A percentile compares a stretch with the other conserved stretches of the same genome.
Conservation (phyloP, 2,888 invertebrate species). For the Hypomecis atomaria region DNA sequence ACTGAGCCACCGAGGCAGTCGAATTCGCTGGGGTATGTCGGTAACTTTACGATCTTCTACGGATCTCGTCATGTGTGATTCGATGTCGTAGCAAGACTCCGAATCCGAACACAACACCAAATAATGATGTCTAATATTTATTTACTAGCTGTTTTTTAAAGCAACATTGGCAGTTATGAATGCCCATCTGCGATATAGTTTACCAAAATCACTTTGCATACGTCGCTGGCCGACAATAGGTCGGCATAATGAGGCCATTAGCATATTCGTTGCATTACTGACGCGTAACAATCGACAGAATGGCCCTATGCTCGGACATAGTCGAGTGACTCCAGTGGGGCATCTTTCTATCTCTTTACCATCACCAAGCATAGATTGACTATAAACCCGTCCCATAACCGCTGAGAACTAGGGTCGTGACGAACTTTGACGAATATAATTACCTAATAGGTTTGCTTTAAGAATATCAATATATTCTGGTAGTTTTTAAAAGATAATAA, state of each 20-base stretch:
- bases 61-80: too few relatives aligned
- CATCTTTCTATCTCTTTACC: background rate
- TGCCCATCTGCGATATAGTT: conserved; percentile 49
- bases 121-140: too few relatives aligned
- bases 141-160: background rate
- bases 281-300: conserved; percentile 59
- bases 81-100: too few relatives aligned
- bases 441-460: too few relatives aligned
- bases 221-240: conserved; percentile 58
- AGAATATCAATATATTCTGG: too few relatives aligned
- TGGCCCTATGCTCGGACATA: conserved; percentile 52
- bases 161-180: conserved; percentile 8
- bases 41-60: too few relatives aligned
- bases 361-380: background rate
- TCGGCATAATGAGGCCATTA: conserved; percentile 69
- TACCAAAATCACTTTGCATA: conserved; percentile 70
- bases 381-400: background rate
- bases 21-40: too few relatives aligned
- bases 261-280: conserved; percentile 74
- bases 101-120: too few relatives aligned
- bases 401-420: too few relatives aligned
- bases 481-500: too few relatives aligned
- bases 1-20: too few relatives aligned
- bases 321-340: conserved; percentile 20
- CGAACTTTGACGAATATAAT: too few relatives aligned